Percentiles rank a stretch among this genome's conserved stretches.
Evolutionary conservation across 2,797 vertebrate species (phyloP).

Genomic region (Poeciliopsis infans): DNA sequence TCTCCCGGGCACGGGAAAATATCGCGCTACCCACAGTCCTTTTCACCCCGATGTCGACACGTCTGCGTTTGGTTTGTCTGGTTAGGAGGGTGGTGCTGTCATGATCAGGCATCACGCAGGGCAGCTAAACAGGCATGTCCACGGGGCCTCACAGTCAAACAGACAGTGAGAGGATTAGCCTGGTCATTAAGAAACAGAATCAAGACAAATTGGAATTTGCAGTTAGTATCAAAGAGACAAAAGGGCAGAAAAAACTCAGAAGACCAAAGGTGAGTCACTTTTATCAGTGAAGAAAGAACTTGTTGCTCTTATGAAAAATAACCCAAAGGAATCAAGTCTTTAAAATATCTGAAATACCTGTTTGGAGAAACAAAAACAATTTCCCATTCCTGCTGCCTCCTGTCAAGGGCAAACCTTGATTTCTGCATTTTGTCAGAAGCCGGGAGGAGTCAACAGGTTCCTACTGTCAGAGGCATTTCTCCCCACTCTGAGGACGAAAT

Average conservation of each 20-base stretch:
- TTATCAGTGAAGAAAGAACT: conserved; percentile 8
- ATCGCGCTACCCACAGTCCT: conserved; percentile 93
- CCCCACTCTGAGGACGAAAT: conserved; percentile 12
- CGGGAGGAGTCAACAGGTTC: conserved; percentile 33
- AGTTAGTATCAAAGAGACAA: neutral
- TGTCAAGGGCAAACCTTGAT: conserved; percentile 55
- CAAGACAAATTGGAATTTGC: neutral
- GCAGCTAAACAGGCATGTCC: conserved; percentile 72
- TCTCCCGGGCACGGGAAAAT: conserved; percentile 91
- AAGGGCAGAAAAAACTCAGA: neutral
- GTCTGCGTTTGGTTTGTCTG: conserved; percentile 99
- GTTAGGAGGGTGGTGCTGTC: conserved; percentile 97
- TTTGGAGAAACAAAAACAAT: conserved; percentile 49
- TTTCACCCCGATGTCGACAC: conserved; percentile 99
- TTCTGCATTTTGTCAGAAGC: conserved; percentile 57
- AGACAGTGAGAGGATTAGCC: conserved; percentile 29
- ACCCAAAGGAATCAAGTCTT: conserved; percentile 27
- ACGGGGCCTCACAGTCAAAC: conserved; percentile 85
- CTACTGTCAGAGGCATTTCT: conserved; percentile 38
- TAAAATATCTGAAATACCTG: conserved; percentile 60
- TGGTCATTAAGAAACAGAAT: conserved; percentile 23
- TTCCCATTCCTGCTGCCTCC: conserved; percentile 55
- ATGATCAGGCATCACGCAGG: conserved; percentile 99
- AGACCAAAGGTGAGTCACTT: neutral
- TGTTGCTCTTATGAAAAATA: conserved; percentile 17